phyloP scores from a whole-genome alignment of 2,797 vertebrate species.

The Molothrus ater region DNA sequence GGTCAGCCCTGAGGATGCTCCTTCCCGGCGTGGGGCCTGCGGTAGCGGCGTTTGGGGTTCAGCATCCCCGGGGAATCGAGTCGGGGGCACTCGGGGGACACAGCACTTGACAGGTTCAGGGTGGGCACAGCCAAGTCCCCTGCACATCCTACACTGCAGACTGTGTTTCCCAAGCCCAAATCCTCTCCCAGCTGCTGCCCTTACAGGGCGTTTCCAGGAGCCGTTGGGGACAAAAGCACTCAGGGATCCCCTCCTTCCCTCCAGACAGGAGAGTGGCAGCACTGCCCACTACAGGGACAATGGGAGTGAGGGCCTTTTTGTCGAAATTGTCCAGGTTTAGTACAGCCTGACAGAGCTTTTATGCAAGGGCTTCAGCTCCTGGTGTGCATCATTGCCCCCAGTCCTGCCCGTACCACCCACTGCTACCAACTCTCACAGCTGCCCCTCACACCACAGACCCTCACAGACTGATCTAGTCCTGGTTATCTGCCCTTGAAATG shows the following conservation, averaged over 20 bases:
- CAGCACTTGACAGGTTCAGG: background rate
- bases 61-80: background rate
- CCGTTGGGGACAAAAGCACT: background rate
- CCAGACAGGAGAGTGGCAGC: background rate
- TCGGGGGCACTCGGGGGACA: background rate
- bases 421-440: background rate
- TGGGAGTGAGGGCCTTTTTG: rapidly evolving
- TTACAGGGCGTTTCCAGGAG: background rate
- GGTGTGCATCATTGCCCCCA: background rate
- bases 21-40: background rate
- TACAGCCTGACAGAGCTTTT: background rate
- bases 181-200: background rate
- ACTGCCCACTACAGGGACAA: background rate
- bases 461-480: background rate
- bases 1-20: background rate
- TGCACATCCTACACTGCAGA: too few species aligned
- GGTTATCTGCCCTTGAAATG: background rate
- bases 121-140: background rate
- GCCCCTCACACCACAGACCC: background rate
- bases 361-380: background rate
- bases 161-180: background rate
- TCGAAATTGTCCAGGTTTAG: background rate
- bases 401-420: background rate
- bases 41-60: background rate
- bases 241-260: background rate